Evolutionary conservation across 1,140 invertebrate species (phyloP).

Genomic region (Hyphantria cunea): DNA sequence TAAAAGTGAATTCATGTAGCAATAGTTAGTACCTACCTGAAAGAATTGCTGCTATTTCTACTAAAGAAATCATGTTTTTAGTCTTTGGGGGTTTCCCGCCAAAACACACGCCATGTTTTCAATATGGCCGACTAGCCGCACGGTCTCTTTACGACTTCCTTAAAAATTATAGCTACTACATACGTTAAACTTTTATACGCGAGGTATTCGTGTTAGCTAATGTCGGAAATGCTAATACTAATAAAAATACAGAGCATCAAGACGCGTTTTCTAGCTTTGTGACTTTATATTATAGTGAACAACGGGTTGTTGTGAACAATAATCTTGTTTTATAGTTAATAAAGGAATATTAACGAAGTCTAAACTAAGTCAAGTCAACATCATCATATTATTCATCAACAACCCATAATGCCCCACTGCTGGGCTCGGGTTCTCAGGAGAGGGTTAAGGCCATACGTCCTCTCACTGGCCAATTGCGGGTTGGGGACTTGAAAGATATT

Average conservation of each 20-base stretch:
- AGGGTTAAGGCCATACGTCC: no score
- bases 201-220: slow-evolving; percentile 34
- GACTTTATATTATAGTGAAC: slow-evolving; percentile 1
- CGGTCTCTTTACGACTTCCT: slow-evolving; percentile 63
- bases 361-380: slow-evolving; percentile 8
- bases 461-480: no score
- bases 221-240: slow-evolving; percentile 50
- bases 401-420: no score
- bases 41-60: not conserved
- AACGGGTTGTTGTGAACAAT: not conserved
- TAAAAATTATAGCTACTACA: slow-evolving; percentile 66
- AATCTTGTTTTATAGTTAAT: no score
- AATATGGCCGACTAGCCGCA: slow-evolving; percentile 53
- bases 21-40: no score
- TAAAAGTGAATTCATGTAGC: no score
- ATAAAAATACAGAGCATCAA: slow-evolving; percentile 27
- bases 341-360: no score
- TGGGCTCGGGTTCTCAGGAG: no score
- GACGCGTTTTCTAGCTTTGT: slow-evolving; percentile 10
- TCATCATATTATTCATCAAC: no score
- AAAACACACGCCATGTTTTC: slow-evolving; percentile 58
- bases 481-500: not conserved
- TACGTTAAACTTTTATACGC: slow-evolving; percentile 70
- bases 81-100: slow-evolving; percentile 51
- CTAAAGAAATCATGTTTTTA: slow-evolving; percentile 33